phyloP scores from a whole-genome alignment of 1,140 invertebrate species.

The Caerostris darwini region DNA sequence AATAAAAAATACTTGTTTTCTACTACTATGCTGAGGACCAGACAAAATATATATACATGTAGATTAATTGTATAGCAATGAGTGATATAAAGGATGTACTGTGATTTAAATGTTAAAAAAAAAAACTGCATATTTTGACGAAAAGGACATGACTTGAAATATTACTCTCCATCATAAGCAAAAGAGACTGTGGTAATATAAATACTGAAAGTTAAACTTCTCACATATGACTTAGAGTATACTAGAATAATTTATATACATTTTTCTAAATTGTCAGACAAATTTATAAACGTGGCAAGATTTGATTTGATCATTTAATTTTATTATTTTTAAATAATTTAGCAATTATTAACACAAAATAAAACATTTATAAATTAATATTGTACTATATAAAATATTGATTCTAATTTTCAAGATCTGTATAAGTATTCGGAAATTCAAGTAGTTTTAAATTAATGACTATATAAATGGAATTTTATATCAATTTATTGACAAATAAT shows the following conservation, averaged over 20 bases:
- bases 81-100: not conserved
- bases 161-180: not conserved
- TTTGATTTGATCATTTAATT: not conserved
- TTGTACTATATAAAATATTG: no score
- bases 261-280: constrained; percentile 19
- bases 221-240: constrained; percentile 1
- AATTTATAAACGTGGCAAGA: constrained; percentile 42
- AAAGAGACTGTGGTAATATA: not conserved
- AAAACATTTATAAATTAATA: no score
- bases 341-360: not conserved
- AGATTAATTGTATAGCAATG: not conserved
- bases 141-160: not conserved
- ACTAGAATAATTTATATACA: constrained; percentile 32
- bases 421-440: no score
- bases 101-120: not conserved
- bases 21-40: not conserved
- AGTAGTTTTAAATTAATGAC: no score
- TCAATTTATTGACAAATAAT: no score
- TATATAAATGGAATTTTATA: no score
- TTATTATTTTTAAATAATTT: not conserved
- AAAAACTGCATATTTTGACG: constrained; percentile 8
- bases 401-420: no score
- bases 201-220: not conserved
- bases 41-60: not conserved
- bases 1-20: not conserved